Base-by-base conservation (phyloP, 2,797 vertebrate genomes). In the Argya squamiceps region DNA sequence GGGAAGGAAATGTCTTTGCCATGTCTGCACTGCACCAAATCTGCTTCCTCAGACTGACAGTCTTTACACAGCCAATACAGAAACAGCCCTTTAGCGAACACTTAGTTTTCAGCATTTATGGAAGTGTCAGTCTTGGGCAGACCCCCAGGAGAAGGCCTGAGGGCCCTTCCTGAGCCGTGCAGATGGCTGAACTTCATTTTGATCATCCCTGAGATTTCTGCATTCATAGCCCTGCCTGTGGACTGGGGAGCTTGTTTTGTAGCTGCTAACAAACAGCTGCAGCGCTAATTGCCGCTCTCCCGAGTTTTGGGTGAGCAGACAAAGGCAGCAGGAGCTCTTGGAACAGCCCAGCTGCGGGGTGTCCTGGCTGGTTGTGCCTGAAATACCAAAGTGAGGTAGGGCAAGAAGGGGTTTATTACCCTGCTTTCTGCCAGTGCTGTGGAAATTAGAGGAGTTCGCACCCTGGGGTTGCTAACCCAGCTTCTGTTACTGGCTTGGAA, bases 171-270 rank as follows among this genome's bases (percentile, higher is more conserved):
- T 68, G 74, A 56, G 64, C 64, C 0, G 0, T 89, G 86, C 92
- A 88, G 86, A 64, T 92, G 89, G 75, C 41, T 94, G 70, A 88
- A 36, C 30, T 89, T 77, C 34, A n/a, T 94, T 91, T 87, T 85
- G 92, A 77, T 88, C 44, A 85, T 89, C 53, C 11, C 60, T 12
- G 68, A 89, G 88, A 58, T 46, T 64, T 76, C 49, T 82, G 46
- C 71, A 55, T 70, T 89, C 39, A 0, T 20, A 46, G 60, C 37
- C 34, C 26, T 93, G 87, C 58, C 91, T 71, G 64, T 47, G 68
- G 60, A 32, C 78, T 3, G 39, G 55, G 64, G 60, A 36, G 24
- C 64, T 76, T 84, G 16, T 64, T 92, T 65, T 89, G 53, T 16
- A 47, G 49, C 55, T 37, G 20, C 37, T 78, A 26, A 85, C 0